These are phyloP conservation scores for Parascotia fuliginaria DNA, from an alignment of 2,888 invertebrate species.

Conservation along the genomic window DNA sequence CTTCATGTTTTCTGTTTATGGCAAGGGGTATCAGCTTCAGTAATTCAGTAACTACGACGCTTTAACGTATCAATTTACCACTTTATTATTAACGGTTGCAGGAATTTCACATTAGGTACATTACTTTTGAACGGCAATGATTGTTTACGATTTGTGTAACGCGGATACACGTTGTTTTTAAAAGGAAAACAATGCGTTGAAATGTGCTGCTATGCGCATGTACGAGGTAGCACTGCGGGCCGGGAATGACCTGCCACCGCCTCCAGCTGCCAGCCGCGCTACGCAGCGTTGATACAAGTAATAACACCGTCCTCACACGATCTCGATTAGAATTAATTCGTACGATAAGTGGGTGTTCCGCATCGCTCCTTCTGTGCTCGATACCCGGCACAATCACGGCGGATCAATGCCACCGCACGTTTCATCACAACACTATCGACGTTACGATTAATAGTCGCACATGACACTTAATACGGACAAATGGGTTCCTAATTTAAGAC, in stretches of 20 bases:
- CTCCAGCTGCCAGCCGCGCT: constrained; percentile 19
- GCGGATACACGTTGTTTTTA: constrained; percentile 51
- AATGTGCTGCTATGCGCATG: constrained; percentile 66
- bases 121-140: constrained; percentile 46
- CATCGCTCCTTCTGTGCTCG: constrained; percentile 28
- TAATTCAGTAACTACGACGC: constrained; percentile 41
- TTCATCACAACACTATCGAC: constrained; percentile 47
- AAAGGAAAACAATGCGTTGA: constrained; percentile 46
- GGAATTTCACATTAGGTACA: constrained; percentile 41
- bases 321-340: constrained; percentile 50
- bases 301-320: constrained; percentile 42
- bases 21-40: constrained; percentile 21
- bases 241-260: constrained; percentile 21
- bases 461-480: constrained; percentile 67
- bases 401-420: constrained; percentile 40
- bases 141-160: constrained; percentile 52
- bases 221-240: constrained; percentile 55
- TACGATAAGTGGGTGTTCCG: constrained; percentile 44
- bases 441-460: constrained; percentile 61
- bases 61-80: constrained; percentile 46
- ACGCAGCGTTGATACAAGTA: constrained; percentile 29
- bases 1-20: constrained; percentile 61
- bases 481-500: constrained; percentile 75
- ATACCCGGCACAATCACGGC: constrained; percentile 34
- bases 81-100: constrained; percentile 42